Evolutionary conservation across 2,888 invertebrate species (phyloP).

Genomic region (Drosophila paranaensis): DNA sequence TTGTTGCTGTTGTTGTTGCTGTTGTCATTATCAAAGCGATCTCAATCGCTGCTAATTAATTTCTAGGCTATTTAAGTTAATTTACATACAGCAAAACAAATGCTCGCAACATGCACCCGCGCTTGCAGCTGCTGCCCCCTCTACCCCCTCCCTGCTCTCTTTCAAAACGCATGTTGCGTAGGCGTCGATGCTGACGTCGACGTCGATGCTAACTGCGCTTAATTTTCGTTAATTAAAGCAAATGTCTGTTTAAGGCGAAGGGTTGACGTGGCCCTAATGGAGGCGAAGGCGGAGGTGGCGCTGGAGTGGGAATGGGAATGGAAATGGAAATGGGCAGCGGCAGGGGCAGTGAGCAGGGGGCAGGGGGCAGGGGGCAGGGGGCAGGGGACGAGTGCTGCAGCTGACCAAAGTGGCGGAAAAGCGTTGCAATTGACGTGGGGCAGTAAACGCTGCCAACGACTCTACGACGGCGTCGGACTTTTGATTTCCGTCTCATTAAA

Average conservation of each 20-base stretch:
- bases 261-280: neutral
- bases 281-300: neutral
- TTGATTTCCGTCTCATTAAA: conserved; percentile 76
- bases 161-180: conserved; percentile 57
- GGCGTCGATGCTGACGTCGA: conserved; percentile 50
- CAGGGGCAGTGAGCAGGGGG: no score
- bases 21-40: conserved; percentile 70
- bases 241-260: conserved; percentile 49
- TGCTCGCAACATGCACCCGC: conserved; percentile 67
- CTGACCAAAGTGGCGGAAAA: conserved; percentile 64
- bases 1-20: conserved; percentile 11
- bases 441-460: conserved; percentile 5
- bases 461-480: conserved; percentile 18
- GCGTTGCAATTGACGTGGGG: conserved; percentile 62
- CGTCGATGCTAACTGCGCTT: conserved; percentile 55
- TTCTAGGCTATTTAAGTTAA: conserved; percentile 80
- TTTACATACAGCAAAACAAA: conserved; percentile 70
- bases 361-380: neutral
- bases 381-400: conserved; percentile 4
- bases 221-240: conserved; percentile 78
- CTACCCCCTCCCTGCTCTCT: no score
- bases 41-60: conserved; percentile 81
- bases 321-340: no score
- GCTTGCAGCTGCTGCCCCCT: conserved; percentile 24
- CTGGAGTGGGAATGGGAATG: no score